Base-by-base conservation (phyloP, 2,888 invertebrate genomes). In the Cataglyphis albicans region DNA sequence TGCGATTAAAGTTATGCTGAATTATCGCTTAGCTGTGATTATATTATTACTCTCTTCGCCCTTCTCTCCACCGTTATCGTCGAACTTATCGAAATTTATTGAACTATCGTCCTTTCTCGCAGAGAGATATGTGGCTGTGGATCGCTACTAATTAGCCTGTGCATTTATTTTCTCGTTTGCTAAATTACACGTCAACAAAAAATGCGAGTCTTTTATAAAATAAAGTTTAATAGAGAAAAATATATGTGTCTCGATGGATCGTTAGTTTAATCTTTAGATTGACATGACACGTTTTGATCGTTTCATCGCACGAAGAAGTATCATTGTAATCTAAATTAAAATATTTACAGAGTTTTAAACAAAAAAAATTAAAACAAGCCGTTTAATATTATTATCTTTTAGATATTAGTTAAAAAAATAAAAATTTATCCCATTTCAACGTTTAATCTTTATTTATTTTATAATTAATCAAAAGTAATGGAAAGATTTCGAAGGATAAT, bases 1-100 rank as follows among this genome's bases (percentile, higher is more conserved):
- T 61, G 80, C 84, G 89, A 90, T 90, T 89, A 89, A 89, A 89
- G 89, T 86, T 88, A 85, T 75, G 83, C 55, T 90, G 87, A 90
- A 85, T 88, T 90, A 88, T 90, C 87, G 85, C 83, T 52, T 64
- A 73, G 38, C 52, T 80, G 82, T 84, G 88, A 90, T 90, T 90
- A 88, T 84, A 90, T 90, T 90, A 88, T 84, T 44, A 44, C 64
- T 59, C 38, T 52, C 52, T 52, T 52, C 35, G 41, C 29, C 41
- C 70, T 61, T 44, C 80, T 18, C 76, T 21, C 78, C 44, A 29
- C 72, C 83, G 82, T 83, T 87, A 84, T 80, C 87, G 87, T 78
- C 75, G 72, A 72, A 78, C 80, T 83, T 48, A 84, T 61, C 67
- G 75, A 82, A 88, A 88, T 89, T 87, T 84, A 85, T 83, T 81